Percentiles rank a stretch among this genome's conserved stretches.
These are phyloP conservation scores for Dynastes hyllus DNA, from an alignment of 2,888 invertebrate species.

Conservation along the genomic window DNA sequence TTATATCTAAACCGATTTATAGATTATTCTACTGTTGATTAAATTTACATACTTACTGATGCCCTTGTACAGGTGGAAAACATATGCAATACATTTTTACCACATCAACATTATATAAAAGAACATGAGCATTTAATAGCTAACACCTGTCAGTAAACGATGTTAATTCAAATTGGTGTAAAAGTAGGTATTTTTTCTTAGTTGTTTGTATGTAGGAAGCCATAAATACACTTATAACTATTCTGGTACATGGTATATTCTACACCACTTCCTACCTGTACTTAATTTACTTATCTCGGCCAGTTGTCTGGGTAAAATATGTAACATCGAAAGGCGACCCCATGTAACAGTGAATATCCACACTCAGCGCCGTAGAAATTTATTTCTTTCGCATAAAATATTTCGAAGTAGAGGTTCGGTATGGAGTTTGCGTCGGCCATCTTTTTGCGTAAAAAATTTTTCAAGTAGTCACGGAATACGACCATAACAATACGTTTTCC, in stretches of 20 bases:
- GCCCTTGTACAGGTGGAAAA: no score
- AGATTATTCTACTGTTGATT: no score
- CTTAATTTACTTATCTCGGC: constrained; percentile 42
- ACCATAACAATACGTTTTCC: constrained; percentile 59
- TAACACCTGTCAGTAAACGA: no score
- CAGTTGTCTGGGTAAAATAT: constrained; percentile 7
- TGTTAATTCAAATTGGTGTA: no score
- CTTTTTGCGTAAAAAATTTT: no score
- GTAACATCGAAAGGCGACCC: constrained; percentile 20
- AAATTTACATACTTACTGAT: no score
- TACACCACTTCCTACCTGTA: constrained; percentile 15
- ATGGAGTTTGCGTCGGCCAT: constrained; percentile 42
- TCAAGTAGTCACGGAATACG: constrained; percentile 57
- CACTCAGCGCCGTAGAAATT: constrained; percentile 10
- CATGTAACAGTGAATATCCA: background rate
- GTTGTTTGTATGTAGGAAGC: no score
- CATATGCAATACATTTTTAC: no score
- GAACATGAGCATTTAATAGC: no score
- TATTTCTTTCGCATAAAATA: constrained; percentile 45
- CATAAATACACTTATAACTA: background rate
- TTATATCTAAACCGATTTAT: no score
- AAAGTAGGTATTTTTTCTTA: no score
- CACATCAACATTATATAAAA: no score
- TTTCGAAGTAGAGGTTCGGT: constrained; percentile 28
- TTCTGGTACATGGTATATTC: background rate